A percentile compares a stretch with the other conserved stretches of the same genome.
Evolutionary conservation across 2,888 invertebrate species (phyloP).

Genomic region (Agrochola lychnidis): DNA sequence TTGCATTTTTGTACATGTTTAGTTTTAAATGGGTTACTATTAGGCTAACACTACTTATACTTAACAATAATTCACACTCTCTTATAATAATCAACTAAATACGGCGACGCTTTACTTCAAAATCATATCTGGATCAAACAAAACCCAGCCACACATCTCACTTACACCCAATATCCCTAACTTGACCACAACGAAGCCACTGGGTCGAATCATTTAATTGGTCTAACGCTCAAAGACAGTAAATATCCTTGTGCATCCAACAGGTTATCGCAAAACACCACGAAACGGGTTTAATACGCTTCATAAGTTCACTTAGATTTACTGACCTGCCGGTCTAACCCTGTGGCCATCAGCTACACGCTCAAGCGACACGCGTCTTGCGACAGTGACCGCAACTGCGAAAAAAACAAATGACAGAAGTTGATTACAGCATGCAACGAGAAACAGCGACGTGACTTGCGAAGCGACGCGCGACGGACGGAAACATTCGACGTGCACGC

Average conservation of each 20-base stretch:
- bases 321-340: neutral
- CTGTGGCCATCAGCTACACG: too few species aligned
- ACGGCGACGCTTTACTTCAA: neutral
- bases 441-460: too few species aligned
- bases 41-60: neutral
- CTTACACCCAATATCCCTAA: conserved; percentile 2
- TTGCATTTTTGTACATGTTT: too few species aligned
- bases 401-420: neutral
- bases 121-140: conserved; percentile 2
- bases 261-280: neutral
- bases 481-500: neutral
- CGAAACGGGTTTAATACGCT: neutral
- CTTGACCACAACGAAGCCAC: conserved; percentile 12
- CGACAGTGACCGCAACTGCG: neutral
- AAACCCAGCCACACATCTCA: conserved; percentile 1
- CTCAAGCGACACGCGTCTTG: too few species aligned
- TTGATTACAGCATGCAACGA: neutral
- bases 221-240: conserved; percentile 14
- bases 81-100: neutral
- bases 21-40: too few species aligned
- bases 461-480: too few species aligned
- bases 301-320: neutral
- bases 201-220: conserved; percentile 4
- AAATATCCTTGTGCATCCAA: conserved; percentile 2
- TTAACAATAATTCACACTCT: too few species aligned